These are phyloP conservation scores for Aviceda subcristata DNA, from an alignment of 2,113 vertebrate genomes.

Conservation along the genomic window DNA sequence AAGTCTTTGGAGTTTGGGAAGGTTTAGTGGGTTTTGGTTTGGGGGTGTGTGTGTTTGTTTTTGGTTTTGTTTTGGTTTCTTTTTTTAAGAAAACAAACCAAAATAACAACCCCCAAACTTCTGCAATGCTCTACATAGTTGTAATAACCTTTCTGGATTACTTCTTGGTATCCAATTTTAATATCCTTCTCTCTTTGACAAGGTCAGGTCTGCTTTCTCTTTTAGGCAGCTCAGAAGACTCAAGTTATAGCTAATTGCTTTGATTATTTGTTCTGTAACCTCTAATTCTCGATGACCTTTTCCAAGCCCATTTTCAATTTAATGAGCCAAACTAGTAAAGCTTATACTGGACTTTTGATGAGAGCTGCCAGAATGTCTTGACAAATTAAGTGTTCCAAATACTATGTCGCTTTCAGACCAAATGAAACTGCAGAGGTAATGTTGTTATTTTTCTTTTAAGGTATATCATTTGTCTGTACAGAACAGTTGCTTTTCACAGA, in stretches of 20 bases:
- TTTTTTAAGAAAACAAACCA: not conserved
- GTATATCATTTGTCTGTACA: constrained; percentile 19
- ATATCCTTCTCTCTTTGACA: not conserved
- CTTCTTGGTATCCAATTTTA: constrained; percentile 21
- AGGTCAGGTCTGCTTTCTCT: constrained; percentile 48
- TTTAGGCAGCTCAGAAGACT: constrained; percentile 30
- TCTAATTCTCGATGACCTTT: constrained; percentile 59
- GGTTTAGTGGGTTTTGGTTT: not conserved
- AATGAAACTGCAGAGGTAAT: not conserved
- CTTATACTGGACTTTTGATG: constrained; percentile 48
- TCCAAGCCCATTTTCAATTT: constrained; percentile 54
- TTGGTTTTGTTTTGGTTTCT: not conserved
- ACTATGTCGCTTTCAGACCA: not conserved
- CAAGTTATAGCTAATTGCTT: constrained; percentile 65
- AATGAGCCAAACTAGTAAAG: constrained; percentile 61
- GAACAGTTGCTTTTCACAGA: not conserved
- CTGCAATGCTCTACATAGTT: not conserved
- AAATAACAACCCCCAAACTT: not conserved
- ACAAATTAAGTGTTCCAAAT: constrained; percentile 47
- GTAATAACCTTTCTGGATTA: not conserved
- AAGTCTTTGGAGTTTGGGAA: not conserved
- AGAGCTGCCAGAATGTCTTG: constrained; percentile 31
- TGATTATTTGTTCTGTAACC: constrained; percentile 65
- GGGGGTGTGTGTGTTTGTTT: too few species aligned
- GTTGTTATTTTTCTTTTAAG: constrained; percentile 32